phyloP scores from a whole-genome alignment of 2,888 invertebrate species.

The Gasteruption jaculator region DNA sequence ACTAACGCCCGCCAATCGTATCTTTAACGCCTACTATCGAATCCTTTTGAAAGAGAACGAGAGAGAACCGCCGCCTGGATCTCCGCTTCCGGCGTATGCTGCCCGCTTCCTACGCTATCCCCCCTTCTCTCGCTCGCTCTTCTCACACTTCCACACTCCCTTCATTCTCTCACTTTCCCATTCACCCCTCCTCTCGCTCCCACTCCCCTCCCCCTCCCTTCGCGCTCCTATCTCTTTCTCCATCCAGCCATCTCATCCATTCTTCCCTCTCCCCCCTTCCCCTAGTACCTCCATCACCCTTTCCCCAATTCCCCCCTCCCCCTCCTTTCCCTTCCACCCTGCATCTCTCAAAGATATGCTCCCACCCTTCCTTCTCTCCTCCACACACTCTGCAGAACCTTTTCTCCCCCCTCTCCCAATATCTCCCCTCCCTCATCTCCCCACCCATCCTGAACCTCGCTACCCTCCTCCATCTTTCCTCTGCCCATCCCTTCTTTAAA shows the following conservation, averaged over 20 bases:
- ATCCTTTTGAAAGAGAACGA: too few relatives aligned
- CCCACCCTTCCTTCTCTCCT: neutral
- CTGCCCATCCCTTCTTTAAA: too few relatives aligned
- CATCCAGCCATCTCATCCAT: too few relatives aligned
- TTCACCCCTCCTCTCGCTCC: neutral
- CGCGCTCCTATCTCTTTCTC: neutral
- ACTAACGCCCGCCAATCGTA: too few relatives aligned
- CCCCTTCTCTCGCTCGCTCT: too few relatives aligned
- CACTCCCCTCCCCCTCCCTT: neutral
- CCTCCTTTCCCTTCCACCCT: neutral
- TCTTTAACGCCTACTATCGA: too few relatives aligned
- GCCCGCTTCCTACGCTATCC: too few relatives aligned
- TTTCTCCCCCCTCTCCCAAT: neutral
- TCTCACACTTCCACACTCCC: too few relatives aligned
- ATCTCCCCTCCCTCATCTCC: constrained; percentile 2
- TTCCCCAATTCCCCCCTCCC: neutral
- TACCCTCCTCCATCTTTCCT: too few relatives aligned
- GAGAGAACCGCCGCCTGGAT: too few relatives aligned
- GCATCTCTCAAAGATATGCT: neutral
- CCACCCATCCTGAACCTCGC: constrained; percentile 1
- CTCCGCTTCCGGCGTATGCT: too few relatives aligned
- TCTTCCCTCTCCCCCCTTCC: neutral
- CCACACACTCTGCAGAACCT: constrained; percentile 2
- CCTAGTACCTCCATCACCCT: neutral
- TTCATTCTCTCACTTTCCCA: constrained; percentile 1